Base-by-base conservation (phyloP, 2,888 invertebrate genomes). In the Vannuccia rotundouncinata region DNA sequence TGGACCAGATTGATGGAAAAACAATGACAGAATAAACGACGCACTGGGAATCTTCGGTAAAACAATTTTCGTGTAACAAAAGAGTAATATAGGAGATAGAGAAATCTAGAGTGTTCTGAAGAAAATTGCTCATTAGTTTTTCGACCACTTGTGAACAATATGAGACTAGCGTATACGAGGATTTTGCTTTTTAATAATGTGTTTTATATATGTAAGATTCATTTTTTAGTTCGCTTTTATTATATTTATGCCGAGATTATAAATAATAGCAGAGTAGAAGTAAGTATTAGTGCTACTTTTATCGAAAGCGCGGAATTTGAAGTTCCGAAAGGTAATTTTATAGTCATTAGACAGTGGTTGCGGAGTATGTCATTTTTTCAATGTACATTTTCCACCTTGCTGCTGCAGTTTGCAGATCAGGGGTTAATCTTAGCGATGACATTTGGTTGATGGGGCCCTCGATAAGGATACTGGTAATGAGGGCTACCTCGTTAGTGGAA, bases 381-480 rank as follows among this genome's bases (percentile, higher is more conserved):
- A 45, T 45, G 45, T 17, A 45, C 10, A 13, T 13, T 17, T 13
- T 45, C 17, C 5, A 5, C 45, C 17, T 13, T 17, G 17, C 17
- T 45, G 5, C 5, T 13, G 10, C 45, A 45, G 17, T 22, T 66
- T 5, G 66, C 10, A 5, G 66, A 66, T 66, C 66, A 22, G 10
- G 22, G 66, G 66, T 66, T 66, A 66, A 66, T 66, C 22, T 22
- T 27, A 13, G 10, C 22, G 13, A 5, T 66, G 66, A 22, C 66
- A 66, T 66, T 66, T 66, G 25, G 66, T 66, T 66, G 66, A 66
- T 22, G 66, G 66, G 66, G 22, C 66, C 25, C 66, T 22, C 22
- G 66, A 66, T 66, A 66, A 66, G 66, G 66, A 66, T 5, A 66
- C 25, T 27, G 66, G 66, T 66, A 66, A 66, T 66, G 66, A 66